These are phyloP conservation scores for Polyommatus icarus DNA, from an alignment of 2,888 invertebrate genomes.

Conservation along the genomic window DNA sequence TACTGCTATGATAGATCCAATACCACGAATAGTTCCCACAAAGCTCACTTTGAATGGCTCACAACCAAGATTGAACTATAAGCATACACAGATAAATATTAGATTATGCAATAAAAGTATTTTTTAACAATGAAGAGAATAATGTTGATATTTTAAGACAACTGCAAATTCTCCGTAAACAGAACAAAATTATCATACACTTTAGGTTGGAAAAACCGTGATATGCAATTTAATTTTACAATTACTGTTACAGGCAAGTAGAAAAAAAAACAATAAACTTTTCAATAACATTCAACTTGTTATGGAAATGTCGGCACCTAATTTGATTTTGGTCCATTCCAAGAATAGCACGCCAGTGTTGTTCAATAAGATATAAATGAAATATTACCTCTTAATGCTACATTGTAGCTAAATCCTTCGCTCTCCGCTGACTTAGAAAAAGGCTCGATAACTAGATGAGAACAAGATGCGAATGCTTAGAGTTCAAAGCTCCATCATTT, in stretches of 20 bases:
- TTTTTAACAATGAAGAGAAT: neutral
- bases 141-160: neutral
- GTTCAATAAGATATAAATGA: neutral
- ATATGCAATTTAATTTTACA: neutral
- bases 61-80: constrained; percentile 16
- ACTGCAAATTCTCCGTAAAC: too few relatives aligned
- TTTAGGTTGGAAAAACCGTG: neutral
- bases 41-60: constrained; percentile 18
- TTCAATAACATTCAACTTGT: too few relatives aligned
- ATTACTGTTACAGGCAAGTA: neutral
- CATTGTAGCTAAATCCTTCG: neutral
- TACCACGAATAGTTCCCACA: constrained; percentile 4
- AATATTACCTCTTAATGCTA: neutral
- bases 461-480: neutral
- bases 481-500: neutral
- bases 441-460: neutral
- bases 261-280: neutral
- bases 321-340: too few relatives aligned
- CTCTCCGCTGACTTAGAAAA: neutral
- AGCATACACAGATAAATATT: constrained; percentile 13
- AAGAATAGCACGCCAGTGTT: too few relatives aligned
- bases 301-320: too few relatives aligned
- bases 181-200: neutral
- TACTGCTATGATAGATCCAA: neutral
- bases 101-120: neutral